A percentile compares a stretch with the other conserved stretches of the same genome.
Conservation (phyloP, 2,797 vertebrate genomes). For the Lutra lutra region DNA sequence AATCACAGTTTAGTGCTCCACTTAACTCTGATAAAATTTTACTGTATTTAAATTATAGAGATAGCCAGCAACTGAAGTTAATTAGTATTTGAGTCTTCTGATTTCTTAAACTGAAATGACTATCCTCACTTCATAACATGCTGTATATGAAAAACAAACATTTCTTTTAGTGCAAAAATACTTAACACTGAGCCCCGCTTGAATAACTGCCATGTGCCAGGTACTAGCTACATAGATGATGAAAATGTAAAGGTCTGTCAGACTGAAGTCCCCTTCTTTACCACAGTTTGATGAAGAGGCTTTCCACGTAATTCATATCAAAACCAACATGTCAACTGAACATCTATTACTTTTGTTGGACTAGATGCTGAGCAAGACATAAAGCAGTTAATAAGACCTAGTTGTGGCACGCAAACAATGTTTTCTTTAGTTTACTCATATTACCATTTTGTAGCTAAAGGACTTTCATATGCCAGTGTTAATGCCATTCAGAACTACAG, state of each 20-base stretch:
- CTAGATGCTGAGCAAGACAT: background rate
- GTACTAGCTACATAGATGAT: background rate
- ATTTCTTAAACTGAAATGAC: slow-evolving; percentile 19
- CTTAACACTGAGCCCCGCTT: background rate
- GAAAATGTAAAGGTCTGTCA: background rate
- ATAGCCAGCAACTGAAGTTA: background rate
- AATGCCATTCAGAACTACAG: background rate
- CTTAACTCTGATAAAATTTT: background rate
- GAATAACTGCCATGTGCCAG: background rate
- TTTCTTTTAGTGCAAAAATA: slow-evolving; percentile 16
- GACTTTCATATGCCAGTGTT: background rate
- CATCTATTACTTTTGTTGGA: background rate
- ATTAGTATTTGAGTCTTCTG: background rate
- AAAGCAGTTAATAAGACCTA: background rate
- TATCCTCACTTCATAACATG: background rate
- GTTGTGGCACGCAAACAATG: background rate
- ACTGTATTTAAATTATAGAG: background rate
- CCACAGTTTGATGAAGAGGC: background rate
- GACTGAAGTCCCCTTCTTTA: background rate
- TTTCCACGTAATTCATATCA: background rate
- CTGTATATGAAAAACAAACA: background rate
- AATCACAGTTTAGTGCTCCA: background rate
- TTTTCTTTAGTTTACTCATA: background rate
- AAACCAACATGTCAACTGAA: background rate
- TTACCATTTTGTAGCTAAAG: background rate